Conservation (phyloP, 2,888 invertebrate species). For the Spilosoma lubricipeda region DNA sequence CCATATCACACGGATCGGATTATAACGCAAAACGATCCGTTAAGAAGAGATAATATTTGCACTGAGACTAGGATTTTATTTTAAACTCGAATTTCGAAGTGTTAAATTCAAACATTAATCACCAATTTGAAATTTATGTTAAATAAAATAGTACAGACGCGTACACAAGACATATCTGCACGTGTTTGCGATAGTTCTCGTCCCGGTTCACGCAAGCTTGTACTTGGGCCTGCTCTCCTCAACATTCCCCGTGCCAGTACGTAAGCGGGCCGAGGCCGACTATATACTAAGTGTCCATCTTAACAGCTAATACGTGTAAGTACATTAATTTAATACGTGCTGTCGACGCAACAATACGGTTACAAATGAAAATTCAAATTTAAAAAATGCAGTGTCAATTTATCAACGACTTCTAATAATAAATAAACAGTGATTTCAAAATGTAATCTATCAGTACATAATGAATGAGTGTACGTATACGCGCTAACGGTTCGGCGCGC, state of each 20-base stretch:
- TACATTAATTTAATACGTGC: conserved; percentile 18
- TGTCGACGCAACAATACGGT: conserved; percentile 2
- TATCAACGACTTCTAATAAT: conserved; percentile 10
- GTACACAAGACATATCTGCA: not conserved
- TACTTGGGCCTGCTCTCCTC: conserved; percentile 32
- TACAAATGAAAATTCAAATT: conserved; percentile 5
- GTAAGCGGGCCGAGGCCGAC: conserved; percentile 33
- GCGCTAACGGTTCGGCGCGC: conserved; percentile 11
- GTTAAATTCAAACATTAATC: not conserved
- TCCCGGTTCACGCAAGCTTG: conserved; percentile 1
- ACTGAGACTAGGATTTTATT: not conserved
- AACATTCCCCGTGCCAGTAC: conserved; percentile 29
- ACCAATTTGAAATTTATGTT: not conserved
- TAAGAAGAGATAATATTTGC: not conserved
- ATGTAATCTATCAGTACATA: not conserved
- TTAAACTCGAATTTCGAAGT: not conserved
- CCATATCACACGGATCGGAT: not conserved
- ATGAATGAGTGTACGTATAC: not conserved
- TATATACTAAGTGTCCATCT: conserved; percentile 31
- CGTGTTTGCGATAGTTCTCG: conserved; percentile 23
- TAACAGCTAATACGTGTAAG: conserved; percentile 20
- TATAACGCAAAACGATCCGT: not conserved
- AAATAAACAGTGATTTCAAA: conserved; percentile 14
- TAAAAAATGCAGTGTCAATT: conserved; percentile 14
- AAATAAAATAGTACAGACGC: not conserved